Percentiles rank a stretch among this genome's conserved stretches.
Evolutionary conservation across 2,888 invertebrate genomes (phyloP).

Genomic region (Ochropacha duplaris): DNA sequence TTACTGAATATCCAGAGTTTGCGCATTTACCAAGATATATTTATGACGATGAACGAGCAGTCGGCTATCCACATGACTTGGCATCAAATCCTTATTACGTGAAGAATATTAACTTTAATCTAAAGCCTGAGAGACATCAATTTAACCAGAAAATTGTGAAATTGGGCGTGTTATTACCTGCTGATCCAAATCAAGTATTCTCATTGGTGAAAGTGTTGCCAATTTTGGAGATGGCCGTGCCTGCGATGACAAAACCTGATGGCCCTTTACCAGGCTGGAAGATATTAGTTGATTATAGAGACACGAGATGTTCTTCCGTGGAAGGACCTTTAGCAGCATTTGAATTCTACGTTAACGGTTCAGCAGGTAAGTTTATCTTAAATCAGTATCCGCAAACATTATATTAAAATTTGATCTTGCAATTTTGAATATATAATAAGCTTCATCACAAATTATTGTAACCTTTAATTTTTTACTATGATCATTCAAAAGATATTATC

Average conservation of each 20-base stretch:
- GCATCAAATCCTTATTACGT: conserved; percentile 61
- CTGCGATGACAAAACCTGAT: conserved; percentile 82
- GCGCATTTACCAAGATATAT: conserved; percentile 36
- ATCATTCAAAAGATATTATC: not conserved
- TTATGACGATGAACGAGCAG: conserved; percentile 53
- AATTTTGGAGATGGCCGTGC: conserved; percentile 87
- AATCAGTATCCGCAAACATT: conserved; percentile 5
- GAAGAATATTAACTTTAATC: conserved; percentile 68
- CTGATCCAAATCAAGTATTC: conserved; percentile 84
- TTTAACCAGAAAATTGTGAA: conserved; percentile 78
- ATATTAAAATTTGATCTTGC: not conserved
- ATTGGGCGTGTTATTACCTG: conserved; percentile 86
- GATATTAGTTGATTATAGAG: conserved; percentile 86
- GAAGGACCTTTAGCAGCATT: conserved; percentile 90
- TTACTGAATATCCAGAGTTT: conserved; percentile 44
- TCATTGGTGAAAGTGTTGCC: conserved; percentile 87
- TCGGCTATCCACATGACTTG: conserved; percentile 70
- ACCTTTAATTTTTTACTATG: not conserved
- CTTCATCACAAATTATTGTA: not conserved
- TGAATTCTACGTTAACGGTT: conserved; percentile 87
- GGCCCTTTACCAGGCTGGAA: conserved; percentile 87
- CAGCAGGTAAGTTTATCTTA: conserved; percentile 81
- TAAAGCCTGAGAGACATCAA: conserved; percentile 61
- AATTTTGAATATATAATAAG: not conserved
- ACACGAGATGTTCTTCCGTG: conserved; percentile 90